Conservation (phyloP, 1,140 invertebrate genomes). For the Drosophila lowei region DNA sequence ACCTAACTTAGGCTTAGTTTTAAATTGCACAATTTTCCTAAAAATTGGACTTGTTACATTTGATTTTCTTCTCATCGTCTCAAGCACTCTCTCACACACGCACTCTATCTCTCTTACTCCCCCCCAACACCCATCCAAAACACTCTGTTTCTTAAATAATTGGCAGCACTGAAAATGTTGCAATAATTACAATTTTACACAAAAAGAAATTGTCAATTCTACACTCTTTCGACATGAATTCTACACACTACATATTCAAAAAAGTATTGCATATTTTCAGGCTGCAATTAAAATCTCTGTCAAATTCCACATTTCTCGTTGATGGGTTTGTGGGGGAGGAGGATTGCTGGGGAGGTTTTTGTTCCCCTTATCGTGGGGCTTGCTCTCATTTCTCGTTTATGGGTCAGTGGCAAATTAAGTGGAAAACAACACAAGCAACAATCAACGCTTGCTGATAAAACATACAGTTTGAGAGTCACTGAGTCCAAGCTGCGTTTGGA, state of each 20-base stretch:
- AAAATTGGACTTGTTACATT: too few relatives aligned
- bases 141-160: too few relatives aligned
- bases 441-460: slow-evolving; percentile 21
- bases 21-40: neutral
- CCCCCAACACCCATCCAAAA: too few relatives aligned
- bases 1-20: slow-evolving; percentile 8
- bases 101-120: too few relatives aligned
- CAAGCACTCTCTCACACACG: too few relatives aligned
- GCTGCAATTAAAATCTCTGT: neutral
- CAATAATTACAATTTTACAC: too few relatives aligned
- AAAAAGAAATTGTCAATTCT: neutral
- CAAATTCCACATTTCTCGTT: neutral
- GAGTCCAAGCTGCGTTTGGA: slow-evolving; percentile 19
- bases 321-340: slow-evolving; percentile 1
- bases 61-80: too few relatives aligned
- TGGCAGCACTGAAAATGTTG: too few relatives aligned
- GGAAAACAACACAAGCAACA: slow-evolving; percentile 34
- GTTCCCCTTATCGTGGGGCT: slow-evolving; percentile 22
- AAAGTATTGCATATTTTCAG: slow-evolving; percentile 49
- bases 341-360: neutral
- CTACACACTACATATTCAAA: too few relatives aligned
- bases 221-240: too few relatives aligned
- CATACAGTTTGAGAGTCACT: slow-evolving; percentile 20
- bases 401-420: slow-evolving; percentile 63
- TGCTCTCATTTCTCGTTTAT: slow-evolving; percentile 40